Evolutionary conservation across 2,888 invertebrate species (phyloP), one percentile per base, ranked within the genome.

Genomic region (Drosophila subsilvestris): DNA sequence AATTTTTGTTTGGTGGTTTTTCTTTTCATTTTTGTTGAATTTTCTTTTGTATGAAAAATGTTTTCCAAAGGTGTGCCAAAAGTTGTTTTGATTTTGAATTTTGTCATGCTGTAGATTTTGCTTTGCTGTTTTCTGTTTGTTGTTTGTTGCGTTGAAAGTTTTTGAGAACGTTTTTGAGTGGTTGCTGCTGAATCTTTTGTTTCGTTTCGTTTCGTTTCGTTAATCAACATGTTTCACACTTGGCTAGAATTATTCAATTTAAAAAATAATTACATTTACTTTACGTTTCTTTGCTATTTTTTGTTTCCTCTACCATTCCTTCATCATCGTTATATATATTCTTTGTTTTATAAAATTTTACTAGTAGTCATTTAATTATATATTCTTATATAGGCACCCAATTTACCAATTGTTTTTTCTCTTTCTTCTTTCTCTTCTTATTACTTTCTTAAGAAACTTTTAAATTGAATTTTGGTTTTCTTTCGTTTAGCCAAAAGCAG

Each of bases 101-200:
- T 74, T 45, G 62, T 55, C 20, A 56, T 72, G 69, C 70, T 84
- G 83, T 79, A 63, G 62, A 62, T 69, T 32, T 76, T 82, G 68
- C 43, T 65, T 69, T 75, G 53, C 45, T 72, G 65, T 79, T 62
- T 63, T 74, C 73, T 72, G 51, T 58, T 57, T 55, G 47, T 56
- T 68, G 51, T 43, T 78, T 69, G 63, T 56, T 75, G 62, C 53
- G 66, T 65, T 79, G 58, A 87, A 37, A 90, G 88, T 89, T 90
- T 84, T 79, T 75, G 74, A 81, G 92, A 92, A 92, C 92, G 92
- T 92, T 92, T 92, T 92, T 92, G 92, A 92, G 89, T 91, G 92
- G 92, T 89, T 86, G 76, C 42, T 66, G 63, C 51, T 66, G 48
- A 56, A 59, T 56, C 27, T 70, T 75, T 72, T 59, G 10, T 12